Percentiles rank a stretch among this genome's conserved stretches.
These are phyloP conservation scores for Pandemis heparana DNA, from an alignment of 2,888 invertebrate species.

Conservation along the genomic window DNA sequence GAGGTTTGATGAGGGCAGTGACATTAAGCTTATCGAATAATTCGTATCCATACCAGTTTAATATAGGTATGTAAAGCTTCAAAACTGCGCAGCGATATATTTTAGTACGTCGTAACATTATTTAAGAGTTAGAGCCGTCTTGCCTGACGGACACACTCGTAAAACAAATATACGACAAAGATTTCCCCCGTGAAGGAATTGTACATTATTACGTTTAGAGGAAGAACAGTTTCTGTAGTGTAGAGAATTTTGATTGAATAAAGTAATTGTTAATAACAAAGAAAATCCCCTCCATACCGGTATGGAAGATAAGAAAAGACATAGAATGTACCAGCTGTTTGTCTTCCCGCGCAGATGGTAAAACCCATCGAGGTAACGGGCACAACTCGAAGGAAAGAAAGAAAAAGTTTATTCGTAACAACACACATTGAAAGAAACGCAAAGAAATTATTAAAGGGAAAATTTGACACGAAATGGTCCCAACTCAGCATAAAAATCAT, in stretches of 20 bases:
- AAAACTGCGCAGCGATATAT: conserved; percentile 9
- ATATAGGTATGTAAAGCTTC: conserved; percentile 2
- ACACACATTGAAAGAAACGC: too few species aligned
- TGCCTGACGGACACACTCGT: conserved; percentile 14
- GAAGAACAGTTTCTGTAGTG: neutral
- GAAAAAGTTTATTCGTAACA: too few species aligned
- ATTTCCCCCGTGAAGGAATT: conserved; percentile 8
- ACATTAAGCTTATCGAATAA: neutral
- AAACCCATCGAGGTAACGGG: too few species aligned
- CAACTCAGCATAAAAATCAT: too few species aligned
- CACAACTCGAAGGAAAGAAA: too few species aligned
- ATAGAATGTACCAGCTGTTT: too few species aligned
- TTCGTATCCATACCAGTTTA: neutral
- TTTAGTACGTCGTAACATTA: conserved; percentile 15
- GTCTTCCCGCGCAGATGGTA: too few species aligned
- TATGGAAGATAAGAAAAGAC: too few species aligned
- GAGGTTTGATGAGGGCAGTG: too few species aligned
- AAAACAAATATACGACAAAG: conserved; percentile 24
- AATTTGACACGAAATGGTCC: too few species aligned
- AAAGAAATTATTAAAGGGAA: too few species aligned
- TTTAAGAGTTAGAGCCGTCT: conserved; percentile 10
- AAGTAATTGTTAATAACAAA: neutral
- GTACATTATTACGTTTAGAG: neutral
- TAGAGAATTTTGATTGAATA: neutral
- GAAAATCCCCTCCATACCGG: too few species aligned